Evolutionary conservation across 2,888 invertebrate genomes (phyloP).

Genomic region (Pyrrhia umbra): DNA sequence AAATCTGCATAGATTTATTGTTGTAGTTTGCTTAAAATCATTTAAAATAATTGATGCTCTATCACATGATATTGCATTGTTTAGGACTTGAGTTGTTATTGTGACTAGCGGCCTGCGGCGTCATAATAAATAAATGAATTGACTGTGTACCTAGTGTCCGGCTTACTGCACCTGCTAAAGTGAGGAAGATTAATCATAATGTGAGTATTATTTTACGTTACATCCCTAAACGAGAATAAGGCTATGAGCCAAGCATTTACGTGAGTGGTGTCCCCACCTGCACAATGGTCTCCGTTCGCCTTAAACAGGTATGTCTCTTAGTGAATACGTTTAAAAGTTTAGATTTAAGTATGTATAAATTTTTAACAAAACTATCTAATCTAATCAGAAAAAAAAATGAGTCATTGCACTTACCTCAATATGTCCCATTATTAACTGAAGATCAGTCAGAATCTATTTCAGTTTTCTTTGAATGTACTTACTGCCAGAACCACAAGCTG

Average conservation of each 20-base stretch:
- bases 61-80: slow-evolving; percentile 33
- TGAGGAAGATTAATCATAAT: slow-evolving; percentile 46
- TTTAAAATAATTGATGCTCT: slow-evolving; percentile 22
- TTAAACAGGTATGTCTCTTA: slow-evolving; percentile 23
- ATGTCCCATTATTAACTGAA: too few species aligned
- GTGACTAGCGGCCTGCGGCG: slow-evolving; percentile 56
- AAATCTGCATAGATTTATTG: slow-evolving; percentile 55
- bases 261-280: slow-evolving; percentile 21
- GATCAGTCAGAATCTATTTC: too few species aligned
- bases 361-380: too few species aligned
- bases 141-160: slow-evolving; percentile 35
- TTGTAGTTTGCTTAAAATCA: slow-evolving; percentile 32
- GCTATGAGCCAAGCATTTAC: slow-evolving; percentile 15
- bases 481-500: too few species aligned
- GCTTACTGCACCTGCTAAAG: slow-evolving; percentile 31
- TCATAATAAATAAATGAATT: slow-evolving; percentile 52
- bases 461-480: too few species aligned
- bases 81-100: slow-evolving; percentile 47
- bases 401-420: too few species aligned
- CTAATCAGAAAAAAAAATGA: too few species aligned
- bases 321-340: too few species aligned
- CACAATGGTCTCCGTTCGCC: slow-evolving; percentile 14
- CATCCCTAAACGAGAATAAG: slow-evolving; percentile 14
- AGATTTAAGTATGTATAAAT: too few species aligned
- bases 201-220: slow-evolving; percentile 51